Evolutionary conservation across 2,888 invertebrate species (phyloP).

Genomic region (Steromphala cineraria): DNA sequence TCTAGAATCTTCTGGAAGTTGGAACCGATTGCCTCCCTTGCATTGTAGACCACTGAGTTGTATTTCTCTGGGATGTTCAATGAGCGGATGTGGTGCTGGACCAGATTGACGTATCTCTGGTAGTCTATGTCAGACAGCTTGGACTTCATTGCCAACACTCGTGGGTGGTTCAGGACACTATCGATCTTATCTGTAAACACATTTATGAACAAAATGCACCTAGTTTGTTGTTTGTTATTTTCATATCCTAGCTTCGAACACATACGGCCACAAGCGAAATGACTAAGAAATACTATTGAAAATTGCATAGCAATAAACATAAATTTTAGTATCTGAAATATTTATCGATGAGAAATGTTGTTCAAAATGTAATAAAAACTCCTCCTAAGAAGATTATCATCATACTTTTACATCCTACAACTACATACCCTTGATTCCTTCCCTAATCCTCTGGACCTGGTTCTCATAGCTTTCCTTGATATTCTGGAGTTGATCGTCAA

Average conservation of each 20-base stretch:
- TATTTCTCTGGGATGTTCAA: constrained; percentile 1
- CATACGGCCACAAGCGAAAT: neutral
- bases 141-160: neutral
- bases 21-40: neutral
- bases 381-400: too few relatives aligned
- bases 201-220: neutral
- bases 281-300: too few relatives aligned
- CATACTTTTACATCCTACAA: too few relatives aligned
- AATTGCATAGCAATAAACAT: too few relatives aligned
- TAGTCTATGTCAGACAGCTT: neutral
- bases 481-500: neutral
- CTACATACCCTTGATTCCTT: neutral
- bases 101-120: neutral
- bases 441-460: neutral
- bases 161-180: neutral
- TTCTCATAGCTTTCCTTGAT: neutral
- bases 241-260: neutral
- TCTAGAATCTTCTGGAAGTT: neutral
- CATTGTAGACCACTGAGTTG: constrained; percentile 10
- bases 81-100: neutral
- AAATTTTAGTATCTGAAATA: too few relatives aligned
- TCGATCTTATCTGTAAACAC: neutral
- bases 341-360: too few relatives aligned
- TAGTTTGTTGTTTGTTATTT: too few relatives aligned
- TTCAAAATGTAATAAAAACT: too few relatives aligned